A percentile compares a stretch with the other conserved stretches of the same genome.
phyloP scores from a whole-genome alignment of 1,140 invertebrate species.

The Thaumetopoea pityocampa region DNA sequence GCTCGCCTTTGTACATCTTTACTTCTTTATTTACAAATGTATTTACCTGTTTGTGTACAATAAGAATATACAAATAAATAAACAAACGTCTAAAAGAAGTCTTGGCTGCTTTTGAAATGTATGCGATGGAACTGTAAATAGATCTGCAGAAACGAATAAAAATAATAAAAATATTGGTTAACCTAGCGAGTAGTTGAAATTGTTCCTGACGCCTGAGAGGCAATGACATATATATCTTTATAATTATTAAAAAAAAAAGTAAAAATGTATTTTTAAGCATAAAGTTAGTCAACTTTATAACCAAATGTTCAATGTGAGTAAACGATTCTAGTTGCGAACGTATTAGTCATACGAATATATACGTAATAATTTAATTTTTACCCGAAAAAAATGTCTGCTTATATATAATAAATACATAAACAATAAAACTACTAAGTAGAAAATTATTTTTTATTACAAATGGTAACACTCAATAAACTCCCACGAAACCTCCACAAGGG shows the following conservation, averaged over 20 bases:
- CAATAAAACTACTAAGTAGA: slow-evolving; percentile 74
- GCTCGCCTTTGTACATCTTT: too few species aligned
- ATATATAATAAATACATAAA: slow-evolving; percentile 67
- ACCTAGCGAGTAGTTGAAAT: slow-evolving; percentile 71
- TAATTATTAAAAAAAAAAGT: slow-evolving; percentile 28
- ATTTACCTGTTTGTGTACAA: too few species aligned
- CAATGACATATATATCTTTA: slow-evolving; percentile 65
- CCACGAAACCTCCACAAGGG: too few species aligned
- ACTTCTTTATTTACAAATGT: too few species aligned
- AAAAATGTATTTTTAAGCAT: slow-evolving; percentile 56
- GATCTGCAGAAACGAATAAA: slow-evolving; percentile 55
- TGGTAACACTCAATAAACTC: background rate
- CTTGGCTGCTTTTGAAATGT: slow-evolving; percentile 51
- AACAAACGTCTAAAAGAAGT: slow-evolving; percentile 18
- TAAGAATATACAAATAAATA: too few species aligned
- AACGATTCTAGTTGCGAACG: slow-evolving; percentile 72
- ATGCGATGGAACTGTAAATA: slow-evolving; percentile 64
- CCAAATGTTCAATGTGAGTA: slow-evolving; percentile 74
- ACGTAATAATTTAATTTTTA: slow-evolving; percentile 76
- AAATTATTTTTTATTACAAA: slow-evolving; percentile 26
- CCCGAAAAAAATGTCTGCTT: slow-evolving; percentile 70
- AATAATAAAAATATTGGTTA: slow-evolving; percentile 58
- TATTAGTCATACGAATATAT: slow-evolving; percentile 74
- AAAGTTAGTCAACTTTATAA: slow-evolving; percentile 68
- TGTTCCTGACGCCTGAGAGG: slow-evolving; percentile 73